Conservation (phyloP, 2,888 invertebrate species). For the Polyploca ridens region DNA sequence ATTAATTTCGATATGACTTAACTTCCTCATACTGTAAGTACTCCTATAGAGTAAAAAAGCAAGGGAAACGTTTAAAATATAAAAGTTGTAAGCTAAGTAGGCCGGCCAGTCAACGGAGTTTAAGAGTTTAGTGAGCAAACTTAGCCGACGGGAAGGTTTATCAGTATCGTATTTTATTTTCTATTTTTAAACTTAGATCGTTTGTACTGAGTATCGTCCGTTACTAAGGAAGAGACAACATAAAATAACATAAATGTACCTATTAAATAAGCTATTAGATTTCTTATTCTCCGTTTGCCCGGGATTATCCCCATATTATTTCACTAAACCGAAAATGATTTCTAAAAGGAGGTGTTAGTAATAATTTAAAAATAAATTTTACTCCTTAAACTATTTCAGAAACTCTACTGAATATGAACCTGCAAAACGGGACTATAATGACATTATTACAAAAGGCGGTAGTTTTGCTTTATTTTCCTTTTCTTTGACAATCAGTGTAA, state of each 20-base stretch:
- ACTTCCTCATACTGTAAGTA: background rate
- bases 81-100: slow-evolving; percentile 16
- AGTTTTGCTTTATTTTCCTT: slow-evolving; percentile 10
- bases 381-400: too few species aligned
- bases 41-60: background rate
- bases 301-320: background rate
- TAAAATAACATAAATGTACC: background rate
- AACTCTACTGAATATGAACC: background rate
- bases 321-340: background rate
- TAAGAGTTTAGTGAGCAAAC: slow-evolving; percentile 12
- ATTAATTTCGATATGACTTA: too few species aligned
- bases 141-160: slow-evolving; percentile 5
- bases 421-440: background rate
- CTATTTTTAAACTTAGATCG: too few species aligned
- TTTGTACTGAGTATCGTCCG: too few species aligned
- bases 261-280: background rate
- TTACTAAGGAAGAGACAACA: too few species aligned
- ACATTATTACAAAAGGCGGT: background rate
- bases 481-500: slow-evolving; percentile 6
- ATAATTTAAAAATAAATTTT: background rate
- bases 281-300: background rate
- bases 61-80: slow-evolving; percentile 13
- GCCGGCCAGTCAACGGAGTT: slow-evolving; percentile 12
- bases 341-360: background rate
- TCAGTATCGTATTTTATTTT: slow-evolving; percentile 4